Evolutionary conservation across 2,113 vertebrate genomes (phyloP), one percentile per base, ranked within the genome.

Genomic region (Vulpes lagopus): DNA sequence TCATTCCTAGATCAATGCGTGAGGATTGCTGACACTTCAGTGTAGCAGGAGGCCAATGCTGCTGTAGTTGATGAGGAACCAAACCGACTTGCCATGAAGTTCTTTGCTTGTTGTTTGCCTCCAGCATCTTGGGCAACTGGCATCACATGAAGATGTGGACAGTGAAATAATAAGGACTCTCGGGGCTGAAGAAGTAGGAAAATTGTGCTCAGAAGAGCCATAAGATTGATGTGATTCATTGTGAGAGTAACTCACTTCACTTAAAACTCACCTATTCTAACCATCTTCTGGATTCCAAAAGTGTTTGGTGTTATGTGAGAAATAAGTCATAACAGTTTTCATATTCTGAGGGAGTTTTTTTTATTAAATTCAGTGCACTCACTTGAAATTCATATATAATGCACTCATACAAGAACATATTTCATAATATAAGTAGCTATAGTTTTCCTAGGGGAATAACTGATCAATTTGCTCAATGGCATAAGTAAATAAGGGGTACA

Each of bases 141-240:
- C 43, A 43, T 82, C 43, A 14, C 64, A 38, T 71, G 35, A 95
- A 88, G 30, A 62, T 35, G 19, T 69, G 20, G n/a, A 84, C 8
- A 19, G 1, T 84, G 57, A 76, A 91, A 78, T 96, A 89, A 93
- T 78, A 79, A 60, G 71, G 60, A 87, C 49, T 93, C 78, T 95
- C 0, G 43, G 35, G 78, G 30, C 49, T 96, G 38, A 82, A 62
- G 23, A 79, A 59, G 27, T 25, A 62, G 35, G 19, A 76, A 60
- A 65, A 83, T 3, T 59, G 14, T 89, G 4, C 53, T 62, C 38
- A 23, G 4, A 93, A 89, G 10, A 69, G 15, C 80, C 76, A 73
- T 14, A 93, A 43, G 30, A 80, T 1, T 76, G 38, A 94, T 79
- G 8, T 38, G 20, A 87, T 25, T 22, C 16, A 35, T 2, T 30